Percentiles rank a stretch among this genome's conserved stretches.
phyloP scores from a whole-genome alignment of 2,113 vertebrate species.

The Cyprinodon tularosa region DNA sequence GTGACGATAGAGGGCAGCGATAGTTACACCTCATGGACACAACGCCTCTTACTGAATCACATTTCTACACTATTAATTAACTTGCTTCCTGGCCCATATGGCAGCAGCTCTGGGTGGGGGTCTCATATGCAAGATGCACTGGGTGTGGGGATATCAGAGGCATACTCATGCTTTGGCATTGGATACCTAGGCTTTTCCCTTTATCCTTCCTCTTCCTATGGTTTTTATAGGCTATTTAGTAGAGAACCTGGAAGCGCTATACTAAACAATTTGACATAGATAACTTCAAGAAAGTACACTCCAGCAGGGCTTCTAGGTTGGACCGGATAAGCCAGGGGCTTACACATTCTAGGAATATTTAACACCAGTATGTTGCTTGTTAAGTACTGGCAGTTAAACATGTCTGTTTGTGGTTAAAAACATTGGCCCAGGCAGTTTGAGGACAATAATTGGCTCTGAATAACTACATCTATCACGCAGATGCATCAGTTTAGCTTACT shows the following conservation, averaged over 20 bases:
- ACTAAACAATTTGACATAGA: slow-evolving; percentile 50
- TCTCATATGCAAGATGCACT: slow-evolving; percentile 24
- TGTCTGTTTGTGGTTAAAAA: background rate
- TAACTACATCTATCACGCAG: no score
- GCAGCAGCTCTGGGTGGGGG: slow-evolving; percentile 24
- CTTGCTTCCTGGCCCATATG: slow-evolving; percentile 52
- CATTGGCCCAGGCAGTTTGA: background rate
- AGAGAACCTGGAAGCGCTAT: slow-evolving; percentile 41
- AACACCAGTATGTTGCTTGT: slow-evolving; percentile 47
- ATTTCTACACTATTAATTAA: slow-evolving; percentile 11
- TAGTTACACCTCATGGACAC: background rate
- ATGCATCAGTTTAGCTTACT: no score
- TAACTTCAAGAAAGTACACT: slow-evolving; percentile 38
- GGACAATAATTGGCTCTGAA: no score
- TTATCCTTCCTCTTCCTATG: slow-evolving; percentile 65
- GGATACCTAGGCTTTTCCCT: slow-evolving; percentile 38
- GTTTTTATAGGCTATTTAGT: slow-evolving; percentile 76
- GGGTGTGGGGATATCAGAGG: slow-evolving; percentile 43
- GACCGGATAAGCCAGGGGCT: slow-evolving; percentile 46
- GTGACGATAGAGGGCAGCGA: background rate
- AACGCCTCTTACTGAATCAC: background rate
- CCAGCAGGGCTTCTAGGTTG: slow-evolving; percentile 42
- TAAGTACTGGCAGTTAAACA: background rate
- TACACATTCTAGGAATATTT: slow-evolving; percentile 28
- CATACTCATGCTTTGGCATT: slow-evolving; percentile 18